Evolutionary conservation across 1,140 invertebrate genomes (phyloP), one percentile per base, ranked within the genome.

Genomic region (Paracyclopina nana): DNA sequence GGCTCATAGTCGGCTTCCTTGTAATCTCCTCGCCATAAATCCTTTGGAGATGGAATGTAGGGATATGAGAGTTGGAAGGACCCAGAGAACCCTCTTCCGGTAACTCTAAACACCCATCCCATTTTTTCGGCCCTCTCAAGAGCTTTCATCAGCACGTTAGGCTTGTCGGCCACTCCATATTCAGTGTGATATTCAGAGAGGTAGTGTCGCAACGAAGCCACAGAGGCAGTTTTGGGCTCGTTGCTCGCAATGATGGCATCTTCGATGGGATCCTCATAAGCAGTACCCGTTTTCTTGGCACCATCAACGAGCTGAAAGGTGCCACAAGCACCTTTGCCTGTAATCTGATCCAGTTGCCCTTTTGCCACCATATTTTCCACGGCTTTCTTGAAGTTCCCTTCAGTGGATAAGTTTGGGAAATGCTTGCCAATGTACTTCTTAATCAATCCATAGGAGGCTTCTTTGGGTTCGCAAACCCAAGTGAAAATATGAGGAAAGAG

Each of bases 161-260:
- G 48, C 20, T 24, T n/a, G 18, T 38, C 30, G 18, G 14, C 25
- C 12, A 24, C 38, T n/a, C 29, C 16, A 38, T 40, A 50, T 29
- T 50, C 48, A 3, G 48, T n/a, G 14, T 50, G 48, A 50, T 42
- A 50, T 14, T 20, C 48, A 24, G 22, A 16, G 14, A 50, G 25
- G 30, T 50, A 50, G 29, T 50, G n/a, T 5, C 30, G 26, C 4
- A 50, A 14, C 2, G 25, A 20, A 4, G 28, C 2, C 16, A 50
- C 30, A 24, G 25, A 30, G 29, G 14, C 25, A n/a, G 31, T 31
- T 29, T 50, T 50, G 29, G 48, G 48, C 29, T 50, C 48, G 14
- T 50, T 50, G 29, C 31, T 50, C 16, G 48, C 48, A 38, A 50
- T 50, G 16, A 50, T 38, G 2, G 48, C 48, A 25, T 20, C 18